These are phyloP conservation scores for Suricata suricatta DNA, from an alignment of 2,113 vertebrate genomes.

Conservation along the genomic window DNA sequence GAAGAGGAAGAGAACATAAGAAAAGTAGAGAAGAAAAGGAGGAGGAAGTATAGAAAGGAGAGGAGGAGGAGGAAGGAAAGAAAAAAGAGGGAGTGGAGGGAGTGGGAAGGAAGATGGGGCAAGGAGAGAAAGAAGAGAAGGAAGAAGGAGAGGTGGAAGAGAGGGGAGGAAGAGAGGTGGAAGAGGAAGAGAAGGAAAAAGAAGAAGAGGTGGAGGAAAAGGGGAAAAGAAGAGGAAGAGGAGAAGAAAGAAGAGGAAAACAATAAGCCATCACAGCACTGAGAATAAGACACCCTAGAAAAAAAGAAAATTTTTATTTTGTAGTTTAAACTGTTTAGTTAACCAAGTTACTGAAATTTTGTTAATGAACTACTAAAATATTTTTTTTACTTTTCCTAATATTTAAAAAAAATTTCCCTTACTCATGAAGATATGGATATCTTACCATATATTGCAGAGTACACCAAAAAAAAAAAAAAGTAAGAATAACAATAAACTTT, in stretches of 20 bases:
- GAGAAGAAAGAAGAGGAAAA: neutral
- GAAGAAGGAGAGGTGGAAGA: neutral
- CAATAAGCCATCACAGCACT: neutral
- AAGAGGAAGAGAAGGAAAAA: neutral
- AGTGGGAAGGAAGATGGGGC: neutral
- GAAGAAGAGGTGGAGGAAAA: too few species aligned
- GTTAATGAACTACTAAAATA: neutral
- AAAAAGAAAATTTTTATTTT: neutral
- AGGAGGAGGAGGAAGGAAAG: neutral
- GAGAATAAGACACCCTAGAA: neutral
- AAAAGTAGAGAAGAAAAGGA: neutral
- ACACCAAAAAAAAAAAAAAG: neutral
- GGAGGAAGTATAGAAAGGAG: neutral
- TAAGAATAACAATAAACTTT: neutral
- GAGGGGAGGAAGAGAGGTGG: neutral
- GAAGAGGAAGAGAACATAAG: neutral
- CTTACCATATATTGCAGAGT: neutral
- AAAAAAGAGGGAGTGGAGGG: neutral
- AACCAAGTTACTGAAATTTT: neutral
- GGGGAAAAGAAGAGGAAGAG: neutral
- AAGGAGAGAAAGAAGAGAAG: neutral
- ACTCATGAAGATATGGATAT: neutral
- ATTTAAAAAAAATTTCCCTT: conserved; percentile 16
- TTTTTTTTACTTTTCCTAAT: neutral
- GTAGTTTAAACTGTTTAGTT: neutral